A percentile compares a stretch with the other conserved stretches of the same genome.
These are phyloP conservation scores for Aix galericulata DNA, from an alignment of 2,113 vertebrate species.

Conservation along the genomic window DNA sequence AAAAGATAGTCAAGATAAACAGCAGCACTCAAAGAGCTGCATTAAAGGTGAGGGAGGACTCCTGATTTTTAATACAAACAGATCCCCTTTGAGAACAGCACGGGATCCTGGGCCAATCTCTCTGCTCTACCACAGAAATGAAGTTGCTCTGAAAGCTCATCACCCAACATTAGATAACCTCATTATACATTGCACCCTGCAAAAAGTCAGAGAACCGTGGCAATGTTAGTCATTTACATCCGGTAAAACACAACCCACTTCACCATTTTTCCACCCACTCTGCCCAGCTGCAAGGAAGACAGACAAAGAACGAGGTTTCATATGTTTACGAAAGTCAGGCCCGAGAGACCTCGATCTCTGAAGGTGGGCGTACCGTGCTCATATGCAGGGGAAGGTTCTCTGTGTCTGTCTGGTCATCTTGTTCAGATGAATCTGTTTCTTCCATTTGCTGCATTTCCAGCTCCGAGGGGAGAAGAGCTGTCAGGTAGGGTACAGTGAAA, in stretches of 20 bases:
- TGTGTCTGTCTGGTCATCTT: slow-evolving; percentile 95
- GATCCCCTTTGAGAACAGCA: neutral
- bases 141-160: neutral
- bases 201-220: neutral
- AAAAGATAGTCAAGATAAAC: neutral
- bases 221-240: neutral
- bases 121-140: neutral
- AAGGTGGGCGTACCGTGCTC: slow-evolving; percentile 72
- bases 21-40: neutral
- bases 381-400: slow-evolving; percentile 88
- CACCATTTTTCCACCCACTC: neutral
- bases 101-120: neutral
- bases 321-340: neutral
- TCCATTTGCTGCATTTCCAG: slow-evolving; percentile 96
- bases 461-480: slow-evolving; percentile 93
- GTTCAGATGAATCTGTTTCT: slow-evolving; percentile 96
- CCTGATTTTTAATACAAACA: neutral
- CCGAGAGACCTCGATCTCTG: neutral
- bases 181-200: neutral
- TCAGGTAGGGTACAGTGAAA: slow-evolving; percentile 91
- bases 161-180: neutral
- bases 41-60: neutral
- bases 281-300: neutral
- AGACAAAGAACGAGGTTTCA: neutral
- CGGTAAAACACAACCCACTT: neutral